These are phyloP conservation scores for Crocallis elinguaria DNA, from an alignment of 2,888 invertebrate species.

Conservation along the genomic window DNA sequence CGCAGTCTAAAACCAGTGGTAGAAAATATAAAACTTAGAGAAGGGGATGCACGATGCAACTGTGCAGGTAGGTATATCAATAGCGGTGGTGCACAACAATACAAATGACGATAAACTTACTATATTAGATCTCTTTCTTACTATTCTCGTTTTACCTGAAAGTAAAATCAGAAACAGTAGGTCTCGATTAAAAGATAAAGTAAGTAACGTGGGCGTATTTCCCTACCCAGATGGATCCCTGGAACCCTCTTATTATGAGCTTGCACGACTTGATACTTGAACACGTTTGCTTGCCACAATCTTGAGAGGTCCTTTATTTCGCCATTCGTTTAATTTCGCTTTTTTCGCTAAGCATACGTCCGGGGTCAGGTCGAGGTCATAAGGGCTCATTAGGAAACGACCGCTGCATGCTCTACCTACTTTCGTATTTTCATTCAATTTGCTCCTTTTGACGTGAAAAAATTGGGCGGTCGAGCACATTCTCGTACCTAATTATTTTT, in stretches of 20 bases:
- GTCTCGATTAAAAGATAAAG: conserved; percentile 67
- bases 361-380: conserved; percentile 23
- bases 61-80: no score
- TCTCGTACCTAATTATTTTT: no score
- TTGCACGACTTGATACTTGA: conserved; percentile 75
- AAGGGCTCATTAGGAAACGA: conserved; percentile 23
- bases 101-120: no score
- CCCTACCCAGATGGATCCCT: conserved; percentile 48
- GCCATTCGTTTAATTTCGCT: conserved; percentile 58
- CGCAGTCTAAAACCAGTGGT: no score
- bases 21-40: no score
- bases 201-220: conserved; percentile 49
- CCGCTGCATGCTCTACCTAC: conserved; percentile 16
- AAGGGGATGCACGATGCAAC: no score
- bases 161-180: conserved; percentile 37
- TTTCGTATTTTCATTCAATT: background rate
- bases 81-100: no score
- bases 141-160: conserved; percentile 19
- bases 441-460: background rate
- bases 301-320: conserved; percentile 68
- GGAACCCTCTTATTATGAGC: conserved; percentile 77
- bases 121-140: no score
- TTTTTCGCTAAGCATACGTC: conserved; percentile 43
- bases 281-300: conserved; percentile 79
- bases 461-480: no score